A percentile compares a stretch with the other conserved stretches of the same genome.
Conservation (phyloP, 1,140 invertebrate species). For the Atta colombica region DNA sequence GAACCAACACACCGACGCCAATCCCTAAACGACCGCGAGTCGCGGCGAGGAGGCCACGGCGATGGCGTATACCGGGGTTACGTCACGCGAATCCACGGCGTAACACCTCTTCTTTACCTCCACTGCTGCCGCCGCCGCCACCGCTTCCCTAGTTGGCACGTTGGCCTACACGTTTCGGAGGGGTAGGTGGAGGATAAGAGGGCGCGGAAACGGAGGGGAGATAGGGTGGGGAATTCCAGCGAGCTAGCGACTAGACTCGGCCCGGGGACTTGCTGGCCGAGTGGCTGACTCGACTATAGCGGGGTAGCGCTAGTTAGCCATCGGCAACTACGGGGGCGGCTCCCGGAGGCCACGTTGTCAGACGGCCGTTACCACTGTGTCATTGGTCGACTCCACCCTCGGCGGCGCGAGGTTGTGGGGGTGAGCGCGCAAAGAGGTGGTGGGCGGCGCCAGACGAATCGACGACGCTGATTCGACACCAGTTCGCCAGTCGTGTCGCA, state of each 20-base stretch:
- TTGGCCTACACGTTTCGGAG: constrained; percentile 60
- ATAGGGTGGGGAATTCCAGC: constrained; percentile 68
- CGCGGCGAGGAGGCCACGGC: constrained; percentile 64
- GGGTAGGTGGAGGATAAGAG: constrained; percentile 26
- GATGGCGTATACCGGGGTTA: constrained; percentile 63
- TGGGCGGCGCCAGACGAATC: constrained; percentile 70
- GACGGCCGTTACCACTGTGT: constrained; percentile 81
- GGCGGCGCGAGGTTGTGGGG: constrained; percentile 41
- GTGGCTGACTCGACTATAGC: constrained; percentile 81
- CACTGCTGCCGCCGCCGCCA: not conserved
- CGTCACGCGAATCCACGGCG: constrained; percentile 67
- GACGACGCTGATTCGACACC: constrained; percentile 66
- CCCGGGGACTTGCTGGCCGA: constrained; percentile 85
- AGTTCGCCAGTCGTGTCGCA: constrained; percentile 15
- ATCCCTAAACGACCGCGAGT: constrained; percentile 67
- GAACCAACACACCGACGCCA: constrained; percentile 66
- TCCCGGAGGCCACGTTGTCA: constrained; percentile 82
- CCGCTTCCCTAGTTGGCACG: constrained; percentile 66
- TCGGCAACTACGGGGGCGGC: constrained; percentile 78
- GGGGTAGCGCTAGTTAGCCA: constrained; percentile 83
- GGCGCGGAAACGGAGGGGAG: constrained; percentile 36
- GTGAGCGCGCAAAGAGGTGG: constrained; percentile 65
- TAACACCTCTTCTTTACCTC: constrained; percentile 65
- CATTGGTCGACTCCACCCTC: constrained; percentile 84
- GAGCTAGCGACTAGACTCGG: constrained; percentile 71